Conservation (phyloP, 2,113 vertebrate species). For the Lichenostomus cassidix region DNA sequence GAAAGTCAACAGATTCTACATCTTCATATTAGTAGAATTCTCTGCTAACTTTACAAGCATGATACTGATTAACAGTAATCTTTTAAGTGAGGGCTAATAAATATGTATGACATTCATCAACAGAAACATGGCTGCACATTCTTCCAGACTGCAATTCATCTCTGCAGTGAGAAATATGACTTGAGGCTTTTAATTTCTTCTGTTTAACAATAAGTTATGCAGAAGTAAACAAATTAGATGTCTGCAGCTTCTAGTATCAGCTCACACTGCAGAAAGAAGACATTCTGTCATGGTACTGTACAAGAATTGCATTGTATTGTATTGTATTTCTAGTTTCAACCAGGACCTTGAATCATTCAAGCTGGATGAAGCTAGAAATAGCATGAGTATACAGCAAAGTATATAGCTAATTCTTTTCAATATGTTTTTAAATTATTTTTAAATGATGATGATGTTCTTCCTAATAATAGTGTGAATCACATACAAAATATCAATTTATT, state of each 20-base stretch:
- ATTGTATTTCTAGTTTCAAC: background rate
- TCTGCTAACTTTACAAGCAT: background rate
- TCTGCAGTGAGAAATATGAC: background rate
- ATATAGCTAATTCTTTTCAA: background rate
- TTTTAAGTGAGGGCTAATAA: conserved; percentile 5
- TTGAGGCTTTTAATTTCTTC: conserved; percentile 16
- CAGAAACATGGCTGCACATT: background rate
- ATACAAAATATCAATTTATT: background rate
- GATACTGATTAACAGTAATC: background rate
- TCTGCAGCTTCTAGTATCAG: background rate
- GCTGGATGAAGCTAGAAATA: background rate
- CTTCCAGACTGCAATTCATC: background rate
- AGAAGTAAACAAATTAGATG: background rate
- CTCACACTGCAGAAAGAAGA: background rate
- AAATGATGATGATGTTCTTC: background rate
- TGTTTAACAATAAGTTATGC: background rate
- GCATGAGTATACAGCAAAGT: background rate
- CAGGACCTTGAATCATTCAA: background rate
- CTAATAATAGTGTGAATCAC: background rate
- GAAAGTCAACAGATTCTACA: background rate
- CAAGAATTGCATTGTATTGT: background rate
- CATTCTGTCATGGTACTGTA: background rate
- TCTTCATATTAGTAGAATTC: background rate
- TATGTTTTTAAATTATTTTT: background rate
- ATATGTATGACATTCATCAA: background rate